phyloP scores from a whole-genome alignment of 2,888 invertebrate genomes.

The Ennomos erosarius region DNA sequence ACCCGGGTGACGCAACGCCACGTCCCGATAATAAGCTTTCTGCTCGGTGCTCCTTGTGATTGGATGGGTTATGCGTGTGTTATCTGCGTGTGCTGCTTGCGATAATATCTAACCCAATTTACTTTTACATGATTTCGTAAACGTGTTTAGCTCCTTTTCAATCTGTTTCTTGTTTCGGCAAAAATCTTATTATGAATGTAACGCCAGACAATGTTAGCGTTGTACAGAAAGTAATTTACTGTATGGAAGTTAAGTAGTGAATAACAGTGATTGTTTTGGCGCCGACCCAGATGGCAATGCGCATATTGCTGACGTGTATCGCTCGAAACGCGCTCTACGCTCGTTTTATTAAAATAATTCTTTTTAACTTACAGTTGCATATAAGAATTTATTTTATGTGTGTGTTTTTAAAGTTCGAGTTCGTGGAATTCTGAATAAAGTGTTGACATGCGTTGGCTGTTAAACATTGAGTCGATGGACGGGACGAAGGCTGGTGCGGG shows the following conservation, averaged over 20 bases:
- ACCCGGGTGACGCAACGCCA: conserved; percentile 68
- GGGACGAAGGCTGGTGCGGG: conserved; percentile 47
- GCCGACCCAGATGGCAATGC: conserved; percentile 77
- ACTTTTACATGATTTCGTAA: conserved; percentile 67
- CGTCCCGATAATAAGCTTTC: conserved; percentile 79
- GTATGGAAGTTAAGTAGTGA: conserved; percentile 71
- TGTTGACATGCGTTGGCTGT: conserved; percentile 45
- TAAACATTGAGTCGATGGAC: conserved; percentile 50
- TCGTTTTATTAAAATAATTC: conserved; percentile 39
- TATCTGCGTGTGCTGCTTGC: conserved; percentile 71
- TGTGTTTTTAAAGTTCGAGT: conserved; percentile 31
- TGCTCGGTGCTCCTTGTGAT: conserved; percentile 77
- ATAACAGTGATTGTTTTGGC: conserved; percentile 84
- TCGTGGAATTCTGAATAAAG: conserved; percentile 17
- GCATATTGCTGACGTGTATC: conserved; percentile 70
- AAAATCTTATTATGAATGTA: conserved; percentile 43
- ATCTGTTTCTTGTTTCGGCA: conserved; percentile 51
- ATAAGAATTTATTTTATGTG: conserved; percentile 29
- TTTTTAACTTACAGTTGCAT: conserved; percentile 27
- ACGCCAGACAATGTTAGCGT: conserved; percentile 29
- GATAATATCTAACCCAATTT: conserved; percentile 76
- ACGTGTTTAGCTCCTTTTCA: conserved; percentile 58
- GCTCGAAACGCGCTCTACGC: conserved; percentile 41
- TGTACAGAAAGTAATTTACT: conserved; percentile 49
- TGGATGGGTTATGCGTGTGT: conserved; percentile 82